A percentile compares a stretch with the other conserved stretches of the same genome.
These are phyloP conservation scores for Epistrophe grossulariae DNA, from an alignment of 2,888 invertebrate genomes.

Conservation along the genomic window DNA sequence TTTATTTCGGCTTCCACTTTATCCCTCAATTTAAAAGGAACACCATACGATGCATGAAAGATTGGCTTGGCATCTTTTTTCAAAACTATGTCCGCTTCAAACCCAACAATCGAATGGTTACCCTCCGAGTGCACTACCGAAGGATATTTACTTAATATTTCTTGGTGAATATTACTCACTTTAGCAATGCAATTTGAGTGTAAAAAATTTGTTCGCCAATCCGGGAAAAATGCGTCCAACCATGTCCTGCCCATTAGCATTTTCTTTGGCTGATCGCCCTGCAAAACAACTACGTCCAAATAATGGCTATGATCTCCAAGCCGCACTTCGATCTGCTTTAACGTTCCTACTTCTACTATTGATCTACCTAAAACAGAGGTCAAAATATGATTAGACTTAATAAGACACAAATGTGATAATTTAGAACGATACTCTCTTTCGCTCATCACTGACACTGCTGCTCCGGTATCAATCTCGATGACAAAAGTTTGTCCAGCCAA, in stretches of 20 bases:
- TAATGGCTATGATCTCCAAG: conserved; percentile 4
- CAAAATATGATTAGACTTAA: conserved; percentile 37
- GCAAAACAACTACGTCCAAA: conserved; percentile 23
- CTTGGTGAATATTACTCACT: conserved; percentile 1
- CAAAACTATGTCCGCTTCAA: conserved; percentile 34
- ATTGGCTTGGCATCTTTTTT: conserved; percentile 4
- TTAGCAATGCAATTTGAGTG: conserved; percentile 9
- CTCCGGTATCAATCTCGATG: conserved; percentile 30
- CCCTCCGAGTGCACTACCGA: conserved; percentile 9
- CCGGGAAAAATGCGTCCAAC: conserved; percentile 16
- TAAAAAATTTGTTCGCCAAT: conserved; percentile 2
- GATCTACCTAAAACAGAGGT: conserved; percentile 41
- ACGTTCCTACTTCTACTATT: conserved; percentile 20
- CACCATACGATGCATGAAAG: conserved; percentile 60
- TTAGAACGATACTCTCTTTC: conserved; percentile 34
- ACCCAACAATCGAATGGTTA: no score
- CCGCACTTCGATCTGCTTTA: conserved; percentile 25
- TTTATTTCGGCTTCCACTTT: no score
- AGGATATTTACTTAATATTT: conserved; percentile 32
- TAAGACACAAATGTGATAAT: conserved; percentile 23
- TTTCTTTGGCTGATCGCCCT: conserved; percentile 39
- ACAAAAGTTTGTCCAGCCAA: not conserved
- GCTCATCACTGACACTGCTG: conserved; percentile 42
- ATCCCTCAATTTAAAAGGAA: conserved; percentile 70
- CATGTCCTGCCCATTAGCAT: conserved; percentile 39